Evolutionary conservation across 2,113 vertebrate species (phyloP).

Genomic region (Otocyon megalotis): DNA sequence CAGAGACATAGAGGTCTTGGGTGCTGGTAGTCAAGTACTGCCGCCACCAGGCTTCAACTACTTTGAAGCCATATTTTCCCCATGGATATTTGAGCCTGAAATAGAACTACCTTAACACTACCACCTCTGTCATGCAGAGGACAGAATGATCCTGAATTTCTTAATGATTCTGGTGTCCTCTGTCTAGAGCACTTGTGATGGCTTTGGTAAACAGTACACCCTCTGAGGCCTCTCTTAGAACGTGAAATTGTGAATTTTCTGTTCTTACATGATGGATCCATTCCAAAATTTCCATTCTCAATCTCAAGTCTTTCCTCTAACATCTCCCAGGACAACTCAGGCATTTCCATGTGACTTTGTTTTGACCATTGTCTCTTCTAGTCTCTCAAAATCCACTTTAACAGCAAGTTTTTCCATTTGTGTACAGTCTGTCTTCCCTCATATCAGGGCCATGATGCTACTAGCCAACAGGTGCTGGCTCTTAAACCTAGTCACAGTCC

Average conservation of each 20-base stretch:
- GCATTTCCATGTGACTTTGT: neutral
- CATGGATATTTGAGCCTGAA: neutral
- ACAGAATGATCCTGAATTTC: no score
- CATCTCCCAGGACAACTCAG: neutral
- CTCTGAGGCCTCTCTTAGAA: neutral
- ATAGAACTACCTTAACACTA: neutral
- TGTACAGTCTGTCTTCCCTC: neutral
- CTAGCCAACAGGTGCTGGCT: fast-evolving
- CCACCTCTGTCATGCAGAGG: neutral
- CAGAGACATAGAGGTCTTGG: no score
- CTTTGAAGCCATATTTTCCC: neutral
- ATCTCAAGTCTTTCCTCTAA: neutral
- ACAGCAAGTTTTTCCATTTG: neutral
- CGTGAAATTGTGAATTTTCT: neutral
- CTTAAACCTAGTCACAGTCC: fast-evolving
- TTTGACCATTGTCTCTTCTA: neutral
- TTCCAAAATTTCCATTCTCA: neutral
- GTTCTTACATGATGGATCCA: neutral
- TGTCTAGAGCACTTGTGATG: neutral
- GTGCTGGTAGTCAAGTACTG: neutral
- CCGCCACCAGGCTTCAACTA: neutral
- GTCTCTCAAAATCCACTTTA: neutral
- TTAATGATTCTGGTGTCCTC: neutral
- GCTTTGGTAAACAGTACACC: neutral
- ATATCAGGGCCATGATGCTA: neutral